Base-by-base conservation (phyloP, 2,888 invertebrate genomes). In the Hirudinaria manillensis region DNA sequence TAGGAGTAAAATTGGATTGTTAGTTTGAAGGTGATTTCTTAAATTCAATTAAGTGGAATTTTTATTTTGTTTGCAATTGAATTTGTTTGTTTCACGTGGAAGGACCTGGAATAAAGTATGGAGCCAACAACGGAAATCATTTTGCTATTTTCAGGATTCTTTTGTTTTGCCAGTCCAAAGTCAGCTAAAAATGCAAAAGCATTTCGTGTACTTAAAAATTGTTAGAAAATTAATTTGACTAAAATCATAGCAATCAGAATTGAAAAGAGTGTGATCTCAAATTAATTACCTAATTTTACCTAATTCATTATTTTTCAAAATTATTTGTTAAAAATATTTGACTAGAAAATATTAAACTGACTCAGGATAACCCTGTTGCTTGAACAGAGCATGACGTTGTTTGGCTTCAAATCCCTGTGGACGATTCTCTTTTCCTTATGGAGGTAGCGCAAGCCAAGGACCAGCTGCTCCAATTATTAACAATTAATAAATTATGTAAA, bases 101-200 rank as follows among this genome's bases (percentile, higher is more conserved):
- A 19, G 80, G 78, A 86, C 85, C 86, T 86, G 68, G 84, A 85
- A 78, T 86, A 87, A 0, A 86, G 80, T 21, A 87, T 86, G 16
- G 86, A 86, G 21, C 87, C 86, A 24, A 86, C 86, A 4, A 85
- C 84, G 4, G 86, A 86, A 3, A 82, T 85, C 83, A 87, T 83
- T 76, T 86, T 85, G 77, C 85, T 86, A 77, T 82, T 82, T 79
- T 85, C 84, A 74, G 82, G 81, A 45, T 83, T 83, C 78, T 86
- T 85, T 79, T 86, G 85, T 78, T 86, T 86, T n/a, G 87, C 87
- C 55, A 86, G 79, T 34, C 87, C 87, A 81, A 87, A 87, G 78
- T 87, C 87, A 78, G 87, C 86, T 81, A 67, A 45, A 45, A 16
- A 45, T 6, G 10, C 10, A 10, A 36, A 36, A 36, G 36, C 36